Evolutionary conservation across 1,140 invertebrate species (phyloP).

Genomic region (Thaumetopoea pityocampa): DNA sequence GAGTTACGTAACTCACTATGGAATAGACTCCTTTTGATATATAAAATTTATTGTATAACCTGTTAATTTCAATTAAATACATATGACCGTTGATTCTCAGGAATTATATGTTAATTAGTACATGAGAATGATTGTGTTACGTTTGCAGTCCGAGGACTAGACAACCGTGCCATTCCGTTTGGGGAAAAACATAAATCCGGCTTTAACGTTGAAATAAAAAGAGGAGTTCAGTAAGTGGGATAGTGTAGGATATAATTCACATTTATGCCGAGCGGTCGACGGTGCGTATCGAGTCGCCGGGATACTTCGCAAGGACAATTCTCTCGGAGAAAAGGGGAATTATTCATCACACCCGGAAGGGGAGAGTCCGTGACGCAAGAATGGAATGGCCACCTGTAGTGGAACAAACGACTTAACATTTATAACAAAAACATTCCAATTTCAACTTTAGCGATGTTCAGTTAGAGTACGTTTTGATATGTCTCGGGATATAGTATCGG

Average conservation of each 20-base stretch:
- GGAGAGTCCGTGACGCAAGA: slow-evolving; percentile 73
- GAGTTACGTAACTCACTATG: no score
- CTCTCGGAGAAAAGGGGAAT: slow-evolving; percentile 69
- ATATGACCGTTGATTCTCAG: no score
- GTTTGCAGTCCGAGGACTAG: slow-evolving; percentile 29
- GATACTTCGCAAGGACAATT: slow-evolving; percentile 70
- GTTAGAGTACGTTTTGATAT: slow-evolving; percentile 30
- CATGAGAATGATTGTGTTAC: slow-evolving; percentile 25
- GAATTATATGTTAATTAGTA: no score
- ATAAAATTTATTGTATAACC: no score
- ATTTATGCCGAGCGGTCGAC: slow-evolving; percentile 63
- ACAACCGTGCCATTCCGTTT: slow-evolving; percentile 43
- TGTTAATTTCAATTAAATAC: no score
- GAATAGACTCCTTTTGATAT: no score
- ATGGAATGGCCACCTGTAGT: slow-evolving; percentile 61
- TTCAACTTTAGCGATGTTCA: slow-evolving; percentile 9
- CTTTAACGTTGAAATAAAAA: slow-evolving; percentile 63
- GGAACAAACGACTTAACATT: slow-evolving; percentile 33
- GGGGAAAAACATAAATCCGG: slow-evolving; percentile 57
- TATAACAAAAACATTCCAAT: slow-evolving; percentile 2
- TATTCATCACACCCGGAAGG: slow-evolving; percentile 75
- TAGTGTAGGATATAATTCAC: slow-evolving; percentile 66
- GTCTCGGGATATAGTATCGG: neutral
- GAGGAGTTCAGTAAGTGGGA: slow-evolving; percentile 58
- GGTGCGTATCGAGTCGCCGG: slow-evolving; percentile 65